phyloP scores from a whole-genome alignment of 1,140 invertebrate genomes.

The Streblospio benedicti region DNA sequence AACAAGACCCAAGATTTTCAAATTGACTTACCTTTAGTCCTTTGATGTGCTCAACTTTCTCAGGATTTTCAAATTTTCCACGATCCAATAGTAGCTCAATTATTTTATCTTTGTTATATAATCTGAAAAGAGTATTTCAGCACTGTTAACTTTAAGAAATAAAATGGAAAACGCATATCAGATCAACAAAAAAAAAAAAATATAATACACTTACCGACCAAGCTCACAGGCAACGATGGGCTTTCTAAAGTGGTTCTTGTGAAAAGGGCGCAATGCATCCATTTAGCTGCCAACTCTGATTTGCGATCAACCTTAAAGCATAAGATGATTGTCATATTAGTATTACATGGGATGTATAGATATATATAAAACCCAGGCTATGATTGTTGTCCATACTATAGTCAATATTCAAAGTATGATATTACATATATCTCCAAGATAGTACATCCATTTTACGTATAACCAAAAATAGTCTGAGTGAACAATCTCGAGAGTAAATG shows the following conservation, averaged over 20 bases:
- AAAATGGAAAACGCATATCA: background rate
- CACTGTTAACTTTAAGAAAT: background rate
- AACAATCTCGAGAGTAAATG: too few relatives aligned
- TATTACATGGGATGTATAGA: too few relatives aligned
- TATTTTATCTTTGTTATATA: constrained; percentile 91
- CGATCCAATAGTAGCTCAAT: constrained; percentile 82
- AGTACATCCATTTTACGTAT: too few relatives aligned
- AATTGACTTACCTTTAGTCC: constrained; percentile 66
- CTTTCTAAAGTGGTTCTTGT: constrained; percentile 70
- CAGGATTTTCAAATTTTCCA: constrained; percentile 38
- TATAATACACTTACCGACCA: constrained; percentile 59
- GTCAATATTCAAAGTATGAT: too few relatives aligned
- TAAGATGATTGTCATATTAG: too few relatives aligned
- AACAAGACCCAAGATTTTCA: too few relatives aligned
- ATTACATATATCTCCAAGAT: too few relatives aligned
- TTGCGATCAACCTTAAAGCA: too few relatives aligned
- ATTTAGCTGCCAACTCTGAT: constrained; percentile 81
- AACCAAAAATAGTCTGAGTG: too few relatives aligned
- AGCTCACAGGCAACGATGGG: constrained; percentile 87
- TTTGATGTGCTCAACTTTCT: constrained; percentile 63
- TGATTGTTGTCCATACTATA: too few relatives aligned
- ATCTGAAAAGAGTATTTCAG: constrained; percentile 42
- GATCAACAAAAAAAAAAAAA: background rate
- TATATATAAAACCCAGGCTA: too few relatives aligned
- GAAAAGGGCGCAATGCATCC: constrained; percentile 87